A percentile compares a stretch with the other conserved stretches of the same genome.
phyloP scores from a whole-genome alignment of 2,113 vertebrate species.

The Lates calcarifer region DNA sequence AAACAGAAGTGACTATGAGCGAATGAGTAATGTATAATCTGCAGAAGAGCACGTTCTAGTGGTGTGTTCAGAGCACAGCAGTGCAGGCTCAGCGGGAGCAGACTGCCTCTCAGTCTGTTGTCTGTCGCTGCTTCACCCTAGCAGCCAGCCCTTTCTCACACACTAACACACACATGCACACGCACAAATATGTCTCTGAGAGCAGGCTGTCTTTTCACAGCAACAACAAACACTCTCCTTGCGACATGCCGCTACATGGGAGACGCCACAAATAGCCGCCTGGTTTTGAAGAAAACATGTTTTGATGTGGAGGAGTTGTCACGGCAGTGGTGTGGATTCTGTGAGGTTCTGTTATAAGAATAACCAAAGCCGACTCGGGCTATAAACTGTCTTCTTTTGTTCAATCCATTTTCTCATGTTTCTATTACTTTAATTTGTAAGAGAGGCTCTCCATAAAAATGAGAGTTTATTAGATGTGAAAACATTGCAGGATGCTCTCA shows the following conservation, averaged over 20 bases:
- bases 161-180: slow-evolving; percentile 38
- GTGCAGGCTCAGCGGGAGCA: slow-evolving; percentile 65
- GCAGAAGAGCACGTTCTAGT: slow-evolving; percentile 94
- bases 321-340: slow-evolving; percentile 42
- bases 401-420: not conserved
- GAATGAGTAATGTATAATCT: slow-evolving; percentile 83
- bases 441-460: slow-evolving; percentile 18
- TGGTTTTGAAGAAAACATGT: slow-evolving; percentile 69
- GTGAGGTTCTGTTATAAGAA: slow-evolving; percentile 33
- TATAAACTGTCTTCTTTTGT: slow-evolving; percentile 28
- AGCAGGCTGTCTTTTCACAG: slow-evolving; percentile 70
- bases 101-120: slow-evolving; percentile 71
- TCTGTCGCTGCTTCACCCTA: slow-evolving; percentile 70
- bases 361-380: not conserved
- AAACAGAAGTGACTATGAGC: slow-evolving; percentile 18
- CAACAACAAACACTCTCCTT: slow-evolving; percentile 67
- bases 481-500: slow-evolving; percentile 17
- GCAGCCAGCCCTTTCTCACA: slow-evolving; percentile 68
- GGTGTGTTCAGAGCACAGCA: slow-evolving; percentile 86
- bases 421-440: not conserved
- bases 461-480: slow-evolving; percentile 33
- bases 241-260: slow-evolving; percentile 72
- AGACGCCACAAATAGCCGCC: slow-evolving; percentile 67
- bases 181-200: slow-evolving; percentile 38
- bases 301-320: slow-evolving; percentile 62